Conservation (phyloP, 1,140 invertebrate species). For the Euura lappo region DNA sequence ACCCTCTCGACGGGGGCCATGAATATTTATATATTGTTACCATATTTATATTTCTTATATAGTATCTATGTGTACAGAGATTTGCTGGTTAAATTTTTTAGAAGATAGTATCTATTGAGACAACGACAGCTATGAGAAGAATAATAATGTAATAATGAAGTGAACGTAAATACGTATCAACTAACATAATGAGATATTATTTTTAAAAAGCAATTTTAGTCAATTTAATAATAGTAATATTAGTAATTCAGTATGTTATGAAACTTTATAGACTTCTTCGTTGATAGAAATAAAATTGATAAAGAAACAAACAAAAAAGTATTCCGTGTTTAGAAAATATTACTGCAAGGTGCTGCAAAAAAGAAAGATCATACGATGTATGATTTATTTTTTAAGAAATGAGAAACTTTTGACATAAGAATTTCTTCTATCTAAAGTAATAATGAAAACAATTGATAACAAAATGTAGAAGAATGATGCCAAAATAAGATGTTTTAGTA, state of each 20-base stretch:
- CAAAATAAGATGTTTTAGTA: no score
- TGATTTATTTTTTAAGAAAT: not conserved
- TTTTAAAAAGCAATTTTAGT: not conserved
- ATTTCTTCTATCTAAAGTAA: not conserved
- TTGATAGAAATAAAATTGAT: not conserved
- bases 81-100: no score
- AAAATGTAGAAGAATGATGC: no score
- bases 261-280: not conserved
- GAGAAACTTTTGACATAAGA: not conserved
- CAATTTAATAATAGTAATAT: not conserved
- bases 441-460: no score
- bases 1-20: not conserved
- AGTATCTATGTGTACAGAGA: not conserved
- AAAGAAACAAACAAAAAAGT: no score
- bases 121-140: no score
- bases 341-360: no score
- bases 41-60: not conserved
- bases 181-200: no score
- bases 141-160: no score
- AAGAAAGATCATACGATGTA: not conserved
- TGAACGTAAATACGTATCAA: no score
- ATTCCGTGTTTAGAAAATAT: no score
- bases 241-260: not conserved
- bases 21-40: not conserved
- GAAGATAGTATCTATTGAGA: no score